Conservation (phyloP, 2,797 vertebrate species). For the Phataginus tetradactyla region DNA sequence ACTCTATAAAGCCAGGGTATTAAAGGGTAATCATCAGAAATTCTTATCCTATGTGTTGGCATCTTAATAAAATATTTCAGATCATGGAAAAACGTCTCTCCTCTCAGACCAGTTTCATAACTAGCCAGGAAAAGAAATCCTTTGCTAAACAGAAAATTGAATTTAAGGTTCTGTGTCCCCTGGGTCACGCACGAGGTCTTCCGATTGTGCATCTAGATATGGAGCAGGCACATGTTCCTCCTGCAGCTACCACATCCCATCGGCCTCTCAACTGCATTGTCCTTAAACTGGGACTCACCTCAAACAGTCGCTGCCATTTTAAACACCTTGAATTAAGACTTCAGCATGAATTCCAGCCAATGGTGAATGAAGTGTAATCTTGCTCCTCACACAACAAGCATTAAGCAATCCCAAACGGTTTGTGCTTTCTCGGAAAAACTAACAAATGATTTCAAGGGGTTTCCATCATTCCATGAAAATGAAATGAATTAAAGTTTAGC, state of each 20-base stretch:
- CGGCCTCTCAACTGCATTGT: background rate
- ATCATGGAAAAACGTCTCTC: background rate
- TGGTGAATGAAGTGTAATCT: background rate
- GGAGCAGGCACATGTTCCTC: background rate
- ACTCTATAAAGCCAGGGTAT: background rate
- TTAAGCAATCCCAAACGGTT: background rate
- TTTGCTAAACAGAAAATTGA: background rate
- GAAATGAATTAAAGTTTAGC: conserved; percentile 53
- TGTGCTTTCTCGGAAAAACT: conserved; percentile 8
- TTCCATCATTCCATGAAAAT: conserved; percentile 40
- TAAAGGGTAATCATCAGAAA: background rate
- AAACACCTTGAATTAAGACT: background rate
- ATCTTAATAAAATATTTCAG: conserved; percentile 22
- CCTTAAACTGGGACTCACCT: background rate
- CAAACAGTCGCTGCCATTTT: accelerated
- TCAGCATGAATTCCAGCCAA: background rate
- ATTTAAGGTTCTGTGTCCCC: background rate
- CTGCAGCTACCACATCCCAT: background rate
- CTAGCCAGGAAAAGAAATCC: background rate
- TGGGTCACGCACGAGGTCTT: background rate
- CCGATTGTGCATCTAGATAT: background rate
- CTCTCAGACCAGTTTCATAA: background rate
- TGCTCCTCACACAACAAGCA: background rate
- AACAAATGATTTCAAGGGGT: conserved; percentile 17
- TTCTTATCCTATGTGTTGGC: background rate